Percentiles rank a stretch among this genome's conserved stretches.
Conservation (phyloP, 2,888 invertebrate species). For the Cephalotes varians region DNA sequence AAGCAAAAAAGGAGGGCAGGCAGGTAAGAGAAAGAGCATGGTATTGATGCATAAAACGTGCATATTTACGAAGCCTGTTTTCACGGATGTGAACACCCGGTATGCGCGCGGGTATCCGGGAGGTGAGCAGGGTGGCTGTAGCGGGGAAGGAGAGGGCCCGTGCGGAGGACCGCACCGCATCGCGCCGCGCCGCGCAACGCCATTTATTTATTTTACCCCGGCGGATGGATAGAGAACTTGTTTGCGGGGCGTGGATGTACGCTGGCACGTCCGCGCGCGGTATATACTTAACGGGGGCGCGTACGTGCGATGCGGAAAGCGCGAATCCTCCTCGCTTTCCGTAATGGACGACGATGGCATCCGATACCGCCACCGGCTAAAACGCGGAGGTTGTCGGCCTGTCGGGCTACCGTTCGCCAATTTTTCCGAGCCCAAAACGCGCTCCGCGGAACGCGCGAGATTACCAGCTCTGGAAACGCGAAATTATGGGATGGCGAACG, state of each 20-base stretch:
- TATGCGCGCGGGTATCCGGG: constrained; percentile 79
- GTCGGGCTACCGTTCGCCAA: constrained; percentile 37
- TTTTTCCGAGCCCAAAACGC: constrained; percentile 55
- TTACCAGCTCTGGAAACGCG: constrained; percentile 26
- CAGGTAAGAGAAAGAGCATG: constrained; percentile 61
- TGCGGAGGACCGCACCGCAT: constrained; percentile 72
- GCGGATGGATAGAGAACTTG: constrained; percentile 82
- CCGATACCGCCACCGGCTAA: constrained; percentile 57
- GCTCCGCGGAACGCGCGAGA: constrained; percentile 20
- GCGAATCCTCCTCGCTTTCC: constrained; percentile 58
- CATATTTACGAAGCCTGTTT: constrained; percentile 84
- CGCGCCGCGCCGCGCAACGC: constrained; percentile 67
- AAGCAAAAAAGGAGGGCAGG: constrained; percentile 40
- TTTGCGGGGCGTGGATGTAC: constrained; percentile 74
- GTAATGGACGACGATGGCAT: constrained; percentile 72
- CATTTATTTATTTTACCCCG: constrained; percentile 84
- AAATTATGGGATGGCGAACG: constrained; percentile 34
- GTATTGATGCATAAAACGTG: constrained; percentile 84
- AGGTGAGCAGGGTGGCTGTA: constrained; percentile 75
- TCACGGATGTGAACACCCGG: constrained; percentile 85
- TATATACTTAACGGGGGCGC: constrained; percentile 36
- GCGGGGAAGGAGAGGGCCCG: constrained; percentile 65
- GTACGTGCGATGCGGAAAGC: constrained; percentile 64
- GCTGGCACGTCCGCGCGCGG: constrained; percentile 35
- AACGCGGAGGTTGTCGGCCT: background rate